Conservation (phyloP, 2,888 invertebrate species). For the Sclerodermus sp. region DNA sequence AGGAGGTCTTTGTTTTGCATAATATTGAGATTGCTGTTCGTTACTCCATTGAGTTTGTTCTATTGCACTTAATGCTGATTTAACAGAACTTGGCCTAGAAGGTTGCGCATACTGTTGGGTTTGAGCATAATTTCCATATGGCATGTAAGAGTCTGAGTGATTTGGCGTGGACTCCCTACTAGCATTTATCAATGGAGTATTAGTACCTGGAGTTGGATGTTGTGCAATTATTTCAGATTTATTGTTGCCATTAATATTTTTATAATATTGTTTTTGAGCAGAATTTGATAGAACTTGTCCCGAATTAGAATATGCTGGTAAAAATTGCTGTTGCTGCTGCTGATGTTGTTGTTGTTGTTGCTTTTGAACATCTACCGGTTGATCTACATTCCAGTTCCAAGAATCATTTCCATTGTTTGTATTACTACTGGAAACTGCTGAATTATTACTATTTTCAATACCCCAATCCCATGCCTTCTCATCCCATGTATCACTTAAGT, state of each 20-base stretch:
- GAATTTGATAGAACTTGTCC: slow-evolving; percentile 35
- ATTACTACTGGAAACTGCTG: slow-evolving; percentile 38
- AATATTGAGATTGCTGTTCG: slow-evolving; percentile 23
- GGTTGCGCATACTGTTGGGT: slow-evolving; percentile 35
- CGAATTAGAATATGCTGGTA: slow-evolving; percentile 35
- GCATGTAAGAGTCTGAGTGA: slow-evolving; percentile 36
- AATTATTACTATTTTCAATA: slow-evolving; percentile 39
- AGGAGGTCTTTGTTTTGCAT: slow-evolving; percentile 14
- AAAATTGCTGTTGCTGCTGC: slow-evolving; percentile 29
- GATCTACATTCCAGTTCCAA: slow-evolving; percentile 54
- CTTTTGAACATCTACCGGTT: slow-evolving; percentile 40
- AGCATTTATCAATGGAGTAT: slow-evolving; percentile 18
- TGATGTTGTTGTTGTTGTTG: slow-evolving; percentile 21
- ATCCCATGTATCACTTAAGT: slow-evolving; percentile 3
- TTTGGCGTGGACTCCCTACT: slow-evolving; percentile 37
- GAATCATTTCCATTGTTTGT: slow-evolving; percentile 48
- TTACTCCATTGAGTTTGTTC: slow-evolving; percentile 34
- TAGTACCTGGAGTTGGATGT: slow-evolving; percentile 27
- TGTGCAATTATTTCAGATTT: slow-evolving; percentile 30
- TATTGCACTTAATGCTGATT: slow-evolving; percentile 17
- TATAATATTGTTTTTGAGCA: slow-evolving; percentile 44
- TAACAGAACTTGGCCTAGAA: slow-evolving; percentile 25
- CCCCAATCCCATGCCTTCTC: slow-evolving; percentile 49
- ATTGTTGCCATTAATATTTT: slow-evolving; percentile 49
- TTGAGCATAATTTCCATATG: slow-evolving; percentile 39